Conservation (phyloP, 2,888 invertebrate species). For the Sclerodermus sp. region DNA sequence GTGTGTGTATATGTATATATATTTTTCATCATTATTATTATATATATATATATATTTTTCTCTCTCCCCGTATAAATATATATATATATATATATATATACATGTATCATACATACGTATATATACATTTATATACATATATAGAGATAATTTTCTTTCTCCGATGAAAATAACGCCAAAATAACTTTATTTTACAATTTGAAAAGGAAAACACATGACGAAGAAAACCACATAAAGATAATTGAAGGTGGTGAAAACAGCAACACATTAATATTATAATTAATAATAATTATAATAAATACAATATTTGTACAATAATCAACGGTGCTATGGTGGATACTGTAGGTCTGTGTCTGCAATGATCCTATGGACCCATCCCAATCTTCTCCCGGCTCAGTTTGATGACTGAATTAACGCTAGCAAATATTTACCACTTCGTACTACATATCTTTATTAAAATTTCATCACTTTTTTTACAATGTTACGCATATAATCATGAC, state of each 20-base stretch:
- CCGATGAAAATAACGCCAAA: constrained; percentile 30
- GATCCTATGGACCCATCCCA: constrained; percentile 25
- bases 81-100: not conserved
- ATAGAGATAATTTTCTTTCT: constrained; percentile 12
- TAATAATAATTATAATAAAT: constrained; percentile 58
- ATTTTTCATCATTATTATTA: not conserved
- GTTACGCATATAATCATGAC: too few relatives aligned
- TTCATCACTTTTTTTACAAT: too few relatives aligned
- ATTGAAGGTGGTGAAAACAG: constrained; percentile 53
- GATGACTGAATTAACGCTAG: constrained; percentile 13
- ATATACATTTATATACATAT: constrained; percentile 1
- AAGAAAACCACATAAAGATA: constrained; percentile 40
- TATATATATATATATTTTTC: constrained; percentile 7
- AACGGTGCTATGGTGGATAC: constrained; percentile 53
- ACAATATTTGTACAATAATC: constrained; percentile 58
- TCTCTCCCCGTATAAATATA: constrained; percentile 7
- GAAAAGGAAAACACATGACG: constrained; percentile 38
- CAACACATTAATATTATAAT: constrained; percentile 57
- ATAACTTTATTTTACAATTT: constrained; percentile 34
- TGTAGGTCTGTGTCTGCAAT: constrained; percentile 34
- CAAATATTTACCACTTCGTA: constrained; percentile 4
- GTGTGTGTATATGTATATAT: constrained; percentile 1
- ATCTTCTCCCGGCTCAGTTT: constrained; percentile 8
- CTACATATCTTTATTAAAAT: not conserved
- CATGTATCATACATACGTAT: not conserved